Evolutionary conservation across 1,140 invertebrate species (phyloP).

Genomic region (Lycorma delicatula): DNA sequence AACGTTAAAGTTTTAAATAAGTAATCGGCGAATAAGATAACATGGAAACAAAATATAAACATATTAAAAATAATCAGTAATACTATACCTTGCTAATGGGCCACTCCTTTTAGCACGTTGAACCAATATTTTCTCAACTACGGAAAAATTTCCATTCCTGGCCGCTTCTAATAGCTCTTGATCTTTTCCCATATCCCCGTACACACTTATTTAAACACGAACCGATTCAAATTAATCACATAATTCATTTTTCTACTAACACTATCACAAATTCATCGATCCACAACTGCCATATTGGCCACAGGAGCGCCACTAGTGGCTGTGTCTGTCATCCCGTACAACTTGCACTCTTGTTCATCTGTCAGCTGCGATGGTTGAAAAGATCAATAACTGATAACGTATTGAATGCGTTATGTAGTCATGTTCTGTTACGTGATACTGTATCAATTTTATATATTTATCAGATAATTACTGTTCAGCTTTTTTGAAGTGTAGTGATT

Average conservation of each 20-base stretch:
- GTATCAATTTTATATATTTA: no score
- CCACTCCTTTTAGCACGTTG: slow-evolving; percentile 85
- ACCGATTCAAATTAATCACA: slow-evolving; percentile 34
- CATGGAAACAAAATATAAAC: no score
- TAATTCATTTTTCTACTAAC: slow-evolving; percentile 47
- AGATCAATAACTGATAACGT: no score
- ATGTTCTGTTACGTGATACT: no score
- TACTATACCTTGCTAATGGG: slow-evolving; percentile 85
- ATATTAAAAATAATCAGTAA: no score
- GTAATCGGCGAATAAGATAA: no score
- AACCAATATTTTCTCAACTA: slow-evolving; percentile 84
- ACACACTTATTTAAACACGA: slow-evolving; percentile 15
- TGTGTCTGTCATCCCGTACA: neutral
- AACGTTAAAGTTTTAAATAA: no score
- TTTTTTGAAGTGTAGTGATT: no score
- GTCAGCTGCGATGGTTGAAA: no score
- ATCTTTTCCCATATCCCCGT: slow-evolving; percentile 87
- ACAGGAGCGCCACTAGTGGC: slow-evolving; percentile 21
- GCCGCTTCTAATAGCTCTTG: slow-evolving; percentile 93
- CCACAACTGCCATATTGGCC: slow-evolving; percentile 57
- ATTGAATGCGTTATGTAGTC: no score
- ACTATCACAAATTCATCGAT: slow-evolving; percentile 62
- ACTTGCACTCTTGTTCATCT: no score
- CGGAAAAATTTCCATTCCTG: slow-evolving; percentile 76
- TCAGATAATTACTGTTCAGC: no score